These are phyloP conservation scores for Umimayanthus chanpuru DNA, from an alignment of 92 coral and sea anemone genomes.

Conservation along the genomic window DNA sequence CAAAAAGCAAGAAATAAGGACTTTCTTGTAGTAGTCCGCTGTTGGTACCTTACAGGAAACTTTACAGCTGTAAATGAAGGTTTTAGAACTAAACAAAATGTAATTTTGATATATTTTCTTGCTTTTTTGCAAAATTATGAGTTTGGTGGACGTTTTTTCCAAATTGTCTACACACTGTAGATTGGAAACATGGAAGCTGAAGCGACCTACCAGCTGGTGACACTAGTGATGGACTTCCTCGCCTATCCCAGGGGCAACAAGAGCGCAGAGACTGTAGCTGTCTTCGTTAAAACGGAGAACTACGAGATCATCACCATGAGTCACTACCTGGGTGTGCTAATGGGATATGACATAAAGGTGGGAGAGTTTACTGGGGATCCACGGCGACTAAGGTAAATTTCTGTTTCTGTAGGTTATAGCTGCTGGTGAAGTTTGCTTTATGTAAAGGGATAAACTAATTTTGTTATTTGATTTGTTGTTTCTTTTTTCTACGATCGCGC, in stretches of 20 bases:
- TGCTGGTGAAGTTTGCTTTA: no score
- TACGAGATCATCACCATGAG: constrained; percentile 93
- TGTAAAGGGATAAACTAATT: no score
- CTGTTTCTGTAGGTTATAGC: background rate
- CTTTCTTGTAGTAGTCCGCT: no score
- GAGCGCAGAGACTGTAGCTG: constrained; percentile 52
- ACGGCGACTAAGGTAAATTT: constrained; percentile 77
- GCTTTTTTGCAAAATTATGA: no score
- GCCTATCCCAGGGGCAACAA: constrained; percentile 89
- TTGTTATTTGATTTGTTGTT: no score
- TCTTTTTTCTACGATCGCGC: no score
- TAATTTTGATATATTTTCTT: no score
- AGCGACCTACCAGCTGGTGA: constrained; percentile 92
- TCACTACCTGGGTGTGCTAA: constrained; percentile 89
- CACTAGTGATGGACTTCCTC: constrained; percentile 94
- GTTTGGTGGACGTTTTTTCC: constrained; percentile 7
- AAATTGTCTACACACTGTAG: constrained; percentile 39
- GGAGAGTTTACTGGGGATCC: constrained; percentile 98
- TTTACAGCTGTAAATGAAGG: no score
- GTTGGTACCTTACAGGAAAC: no score
- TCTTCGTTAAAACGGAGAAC: constrained; percentile 86
- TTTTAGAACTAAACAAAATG: no score
- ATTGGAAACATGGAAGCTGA: constrained; percentile 86
- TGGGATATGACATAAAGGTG: constrained; percentile 97
- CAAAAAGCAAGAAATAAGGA: no score